Conservation (phyloP, 2,888 invertebrate genomes). For the Acleris laterana region DNA sequence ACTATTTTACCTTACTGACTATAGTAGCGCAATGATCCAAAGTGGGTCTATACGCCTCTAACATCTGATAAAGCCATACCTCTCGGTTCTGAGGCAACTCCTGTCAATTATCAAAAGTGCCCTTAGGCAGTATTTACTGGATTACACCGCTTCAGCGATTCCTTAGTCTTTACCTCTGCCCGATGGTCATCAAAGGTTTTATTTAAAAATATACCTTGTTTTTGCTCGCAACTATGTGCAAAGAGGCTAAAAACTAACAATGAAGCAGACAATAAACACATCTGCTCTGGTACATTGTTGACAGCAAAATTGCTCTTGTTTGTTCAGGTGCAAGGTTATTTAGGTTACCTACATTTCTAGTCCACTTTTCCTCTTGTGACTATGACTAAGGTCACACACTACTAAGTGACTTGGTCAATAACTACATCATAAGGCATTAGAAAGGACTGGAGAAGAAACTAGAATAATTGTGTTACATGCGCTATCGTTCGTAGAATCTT, state of each 20-base stretch:
- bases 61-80: too few relatives aligned
- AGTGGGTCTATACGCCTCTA: too few relatives aligned
- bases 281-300: neutral
- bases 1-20: too few relatives aligned
- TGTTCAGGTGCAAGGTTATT: constrained; percentile 27
- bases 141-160: too few relatives aligned
- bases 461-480: neutral
- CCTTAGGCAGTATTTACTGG: too few relatives aligned
- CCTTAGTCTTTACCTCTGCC: too few relatives aligned
- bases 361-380: constrained; percentile 18
- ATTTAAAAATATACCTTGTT: too few relatives aligned
- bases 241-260: neutral
- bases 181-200: too few relatives aligned
- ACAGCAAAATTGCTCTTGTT: constrained; percentile 3
- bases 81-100: too few relatives aligned
- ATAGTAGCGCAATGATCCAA: too few relatives aligned
- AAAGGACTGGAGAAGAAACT: constrained; percentile 1
- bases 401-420: constrained; percentile 3
- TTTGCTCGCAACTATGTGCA: too few relatives aligned
- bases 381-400: constrained; percentile 8
- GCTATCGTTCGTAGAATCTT: neutral
- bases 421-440: neutral
- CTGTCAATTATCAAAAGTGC: too few relatives aligned
- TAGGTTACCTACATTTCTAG: constrained; percentile 26
- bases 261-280: neutral